Evolutionary conservation across 2,113 vertebrate genomes (phyloP).

Genomic region (Brevimyrus niger): DNA sequence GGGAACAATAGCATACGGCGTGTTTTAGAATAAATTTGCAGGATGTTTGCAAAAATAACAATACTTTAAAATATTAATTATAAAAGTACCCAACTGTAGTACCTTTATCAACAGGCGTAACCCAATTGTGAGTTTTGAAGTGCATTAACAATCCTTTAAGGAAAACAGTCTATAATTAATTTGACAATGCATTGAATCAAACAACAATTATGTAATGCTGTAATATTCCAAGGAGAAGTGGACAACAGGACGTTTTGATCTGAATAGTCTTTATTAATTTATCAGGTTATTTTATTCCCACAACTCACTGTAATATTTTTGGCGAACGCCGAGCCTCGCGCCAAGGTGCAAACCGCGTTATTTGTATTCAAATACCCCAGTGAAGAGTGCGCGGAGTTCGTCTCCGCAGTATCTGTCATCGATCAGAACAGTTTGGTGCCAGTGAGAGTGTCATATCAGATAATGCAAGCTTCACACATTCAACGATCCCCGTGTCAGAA

Average conservation of each 20-base stretch:
- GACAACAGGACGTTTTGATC: not conserved
- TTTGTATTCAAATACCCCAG: slow-evolving; percentile 27
- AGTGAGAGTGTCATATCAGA: slow-evolving; percentile 51
- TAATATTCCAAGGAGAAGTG: not conserved
- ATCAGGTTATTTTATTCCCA: not conserved
- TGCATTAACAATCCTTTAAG: not conserved
- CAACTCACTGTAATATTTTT: not conserved
- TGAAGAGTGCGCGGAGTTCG: slow-evolving; percentile 38
- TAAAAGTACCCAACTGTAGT: not conserved
- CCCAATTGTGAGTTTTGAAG: not conserved
- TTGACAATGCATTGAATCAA: not conserved
- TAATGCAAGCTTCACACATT: slow-evolving; percentile 44
- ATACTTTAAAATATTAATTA: not conserved
- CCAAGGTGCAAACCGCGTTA: slow-evolving; percentile 10
- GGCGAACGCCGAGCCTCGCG: not conserved
- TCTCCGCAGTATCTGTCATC: slow-evolving; percentile 45
- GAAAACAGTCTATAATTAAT: not conserved
- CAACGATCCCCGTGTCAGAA: slow-evolving; percentile 41
- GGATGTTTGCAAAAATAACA: not conserved
- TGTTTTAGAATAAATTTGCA: not conserved
- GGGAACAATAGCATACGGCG: not conserved
- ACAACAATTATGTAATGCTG: not conserved
- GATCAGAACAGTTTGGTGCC: slow-evolving; percentile 41
- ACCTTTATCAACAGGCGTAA: not conserved
- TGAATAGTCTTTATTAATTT: not conserved